A percentile compares a stretch with the other conserved stretches of the same genome.
Conservation (phyloP, 1,140 invertebrate genomes). For the Panagrolaimus sp. region DNA sequence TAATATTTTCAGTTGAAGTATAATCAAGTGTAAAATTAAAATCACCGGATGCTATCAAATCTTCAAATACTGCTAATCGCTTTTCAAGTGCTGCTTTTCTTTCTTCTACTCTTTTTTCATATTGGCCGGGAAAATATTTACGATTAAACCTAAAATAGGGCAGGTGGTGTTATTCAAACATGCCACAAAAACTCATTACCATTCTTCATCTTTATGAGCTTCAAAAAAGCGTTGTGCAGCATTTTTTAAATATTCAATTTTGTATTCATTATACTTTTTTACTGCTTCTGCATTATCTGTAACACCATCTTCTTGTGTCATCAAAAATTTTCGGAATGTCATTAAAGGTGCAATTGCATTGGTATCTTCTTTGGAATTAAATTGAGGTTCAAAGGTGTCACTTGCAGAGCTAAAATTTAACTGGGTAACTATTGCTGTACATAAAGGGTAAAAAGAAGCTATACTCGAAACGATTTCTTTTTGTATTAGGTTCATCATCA, state of each 20-base stretch:
- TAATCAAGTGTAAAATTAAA: conserved; percentile 66
- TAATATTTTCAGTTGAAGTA: conserved; percentile 75
- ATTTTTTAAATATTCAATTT: conserved; percentile 85
- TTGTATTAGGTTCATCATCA: conserved; percentile 31
- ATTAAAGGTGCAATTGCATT: conserved; percentile 69
- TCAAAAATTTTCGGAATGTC: conserved; percentile 91
- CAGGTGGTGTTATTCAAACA: too few relatives aligned
- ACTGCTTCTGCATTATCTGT: conserved; percentile 83
- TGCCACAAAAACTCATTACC: conserved; percentile 61
- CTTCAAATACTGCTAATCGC: conserved; percentile 80
- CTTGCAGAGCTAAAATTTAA: conserved; percentile 29
- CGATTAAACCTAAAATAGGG: conserved; percentile 70
- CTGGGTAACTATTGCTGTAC: too few relatives aligned
- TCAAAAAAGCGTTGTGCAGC: conserved; percentile 72
- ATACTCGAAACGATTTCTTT: conserved; percentile 37
- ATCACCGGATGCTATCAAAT: conserved; percentile 69
- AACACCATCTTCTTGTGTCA: conserved; percentile 90
- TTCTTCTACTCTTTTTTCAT: conserved; percentile 80
- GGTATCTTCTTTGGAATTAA: conserved; percentile 63
- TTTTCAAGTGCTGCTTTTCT: conserved; percentile 75
- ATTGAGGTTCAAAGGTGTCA: conserved; percentile 45
- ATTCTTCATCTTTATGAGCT: conserved; percentile 98
- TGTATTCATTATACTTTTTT: conserved; percentile 93
- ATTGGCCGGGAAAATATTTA: conserved; percentile 96
- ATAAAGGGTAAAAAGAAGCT: background rate